Percentiles rank a stretch among this genome's conserved stretches.
Conservation (phyloP, 2,113 vertebrate species). For the Tricholaema leucomelas region DNA sequence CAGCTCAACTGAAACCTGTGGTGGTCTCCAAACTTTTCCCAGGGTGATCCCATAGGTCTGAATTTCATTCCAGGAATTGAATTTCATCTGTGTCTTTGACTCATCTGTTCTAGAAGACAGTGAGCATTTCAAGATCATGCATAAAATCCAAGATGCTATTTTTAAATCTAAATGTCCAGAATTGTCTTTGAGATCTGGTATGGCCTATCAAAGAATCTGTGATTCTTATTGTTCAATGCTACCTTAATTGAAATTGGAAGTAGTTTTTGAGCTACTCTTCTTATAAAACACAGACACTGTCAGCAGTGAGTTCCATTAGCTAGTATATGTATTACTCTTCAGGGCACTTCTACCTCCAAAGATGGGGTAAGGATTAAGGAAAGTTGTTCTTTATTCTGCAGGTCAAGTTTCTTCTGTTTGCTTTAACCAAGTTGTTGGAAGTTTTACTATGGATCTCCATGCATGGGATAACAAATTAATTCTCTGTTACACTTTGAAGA, state of each 20-base stretch:
- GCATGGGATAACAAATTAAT: neutral
- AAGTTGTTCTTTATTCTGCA: neutral
- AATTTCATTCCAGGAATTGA: neutral
- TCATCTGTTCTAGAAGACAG: neutral
- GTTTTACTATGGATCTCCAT: neutral
- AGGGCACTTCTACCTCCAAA: neutral
- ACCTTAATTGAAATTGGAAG: too few relatives aligned
- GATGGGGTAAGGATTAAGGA: neutral
- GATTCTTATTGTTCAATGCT: neutral
- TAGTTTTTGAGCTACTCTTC: rapidly evolving
- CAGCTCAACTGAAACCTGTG: neutral
- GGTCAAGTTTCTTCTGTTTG: neutral
- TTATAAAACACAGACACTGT: neutral
- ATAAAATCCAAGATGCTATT: neutral
- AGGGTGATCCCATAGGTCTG: neutral
- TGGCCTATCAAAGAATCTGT: neutral
- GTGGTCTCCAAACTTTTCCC: neutral
- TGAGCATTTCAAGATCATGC: neutral
- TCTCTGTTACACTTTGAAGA: neutral
- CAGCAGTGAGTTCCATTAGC: neutral
- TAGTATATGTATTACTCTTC: neutral
- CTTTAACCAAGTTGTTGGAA: neutral
- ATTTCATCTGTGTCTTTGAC: neutral
- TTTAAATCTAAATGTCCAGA: neutral
- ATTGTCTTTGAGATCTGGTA: neutral